Conservation (phyloP, 2,797 vertebrate genomes). For the Coreius guichenoti region DNA sequence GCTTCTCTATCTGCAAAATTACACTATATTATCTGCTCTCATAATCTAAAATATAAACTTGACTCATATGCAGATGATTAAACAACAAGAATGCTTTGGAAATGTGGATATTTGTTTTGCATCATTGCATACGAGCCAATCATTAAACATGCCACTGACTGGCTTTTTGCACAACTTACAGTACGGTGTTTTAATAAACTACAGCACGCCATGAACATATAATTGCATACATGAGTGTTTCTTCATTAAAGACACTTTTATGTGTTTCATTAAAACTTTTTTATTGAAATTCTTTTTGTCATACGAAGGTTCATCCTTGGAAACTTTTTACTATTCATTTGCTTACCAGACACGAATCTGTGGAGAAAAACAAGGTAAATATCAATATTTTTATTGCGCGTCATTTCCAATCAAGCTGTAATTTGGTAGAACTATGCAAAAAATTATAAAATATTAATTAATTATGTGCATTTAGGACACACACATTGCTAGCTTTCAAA, state of each 20-base stretch:
- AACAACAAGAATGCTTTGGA: constrained; percentile 1
- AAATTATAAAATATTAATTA: background rate
- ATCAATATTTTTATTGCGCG: background rate
- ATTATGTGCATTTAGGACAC: background rate
- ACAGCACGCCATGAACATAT: constrained; percentile 18
- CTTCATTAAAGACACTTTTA: background rate
- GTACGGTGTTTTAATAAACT: constrained; percentile 15
- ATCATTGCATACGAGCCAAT: constrained; percentile 15
- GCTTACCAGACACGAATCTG: background rate
- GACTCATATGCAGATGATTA: constrained; percentile 26
- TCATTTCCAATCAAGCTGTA: background rate
- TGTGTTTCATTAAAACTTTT: background rate
- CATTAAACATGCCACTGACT: constrained; percentile 31
- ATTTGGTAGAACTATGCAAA: background rate
- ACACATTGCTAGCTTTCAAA: background rate
- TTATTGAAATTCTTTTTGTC: background rate
- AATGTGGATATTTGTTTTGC: constrained; percentile 35
- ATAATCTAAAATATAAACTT: constrained; percentile 16
- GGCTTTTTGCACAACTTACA: constrained; percentile 2
- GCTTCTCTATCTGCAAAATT: background rate
- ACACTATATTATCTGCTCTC: background rate
- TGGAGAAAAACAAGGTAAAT: background rate
- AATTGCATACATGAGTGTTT: constrained; percentile 35
- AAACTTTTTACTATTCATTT: background rate
- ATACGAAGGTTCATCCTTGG: background rate